phyloP scores from a whole-genome alignment of 2,888 invertebrate species.

The Norana najaformis region DNA sequence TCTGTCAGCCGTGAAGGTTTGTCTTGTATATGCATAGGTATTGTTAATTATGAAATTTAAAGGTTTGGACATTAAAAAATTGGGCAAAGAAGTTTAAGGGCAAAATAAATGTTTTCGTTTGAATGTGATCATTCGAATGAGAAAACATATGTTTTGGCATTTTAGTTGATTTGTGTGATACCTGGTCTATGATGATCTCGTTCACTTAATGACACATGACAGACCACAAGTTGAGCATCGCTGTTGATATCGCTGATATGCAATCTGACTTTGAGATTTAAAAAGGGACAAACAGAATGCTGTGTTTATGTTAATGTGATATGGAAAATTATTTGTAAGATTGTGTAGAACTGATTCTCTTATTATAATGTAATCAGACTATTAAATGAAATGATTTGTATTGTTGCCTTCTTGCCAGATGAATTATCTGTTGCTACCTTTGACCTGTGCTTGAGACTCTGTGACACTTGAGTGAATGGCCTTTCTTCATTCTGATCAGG shows the following conservation, averaged over 20 bases:
- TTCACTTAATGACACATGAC: not conserved
- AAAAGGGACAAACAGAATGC: not conserved
- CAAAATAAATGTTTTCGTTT: not conserved
- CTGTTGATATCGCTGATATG: not conserved
- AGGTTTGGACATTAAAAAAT: not conserved
- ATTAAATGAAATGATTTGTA: not conserved
- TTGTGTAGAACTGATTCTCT: no score
- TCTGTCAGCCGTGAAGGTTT: slow-evolving; percentile 92
- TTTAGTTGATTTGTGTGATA: not conserved
- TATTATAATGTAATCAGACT: no score
- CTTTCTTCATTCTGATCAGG: slow-evolving; percentile 43
- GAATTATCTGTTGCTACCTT: no score
- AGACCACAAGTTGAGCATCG: not conserved
- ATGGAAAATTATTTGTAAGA: not conserved
- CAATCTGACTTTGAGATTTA: not conserved
- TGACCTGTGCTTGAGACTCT: no score
- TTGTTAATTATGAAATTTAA: not conserved
- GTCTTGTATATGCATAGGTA: slow-evolving; percentile 37
- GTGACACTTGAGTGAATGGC: no score
- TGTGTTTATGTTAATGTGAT: not conserved
- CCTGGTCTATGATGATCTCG: not conserved
- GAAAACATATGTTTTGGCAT: not conserved
- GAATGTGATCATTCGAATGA: not conserved
- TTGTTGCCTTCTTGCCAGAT: not conserved
- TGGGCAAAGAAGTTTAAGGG: not conserved